Percentiles rank a stretch among this genome's conserved stretches.
Conservation (phyloP, 2,888 invertebrate genomes). For the Lasius fuliginosus region DNA sequence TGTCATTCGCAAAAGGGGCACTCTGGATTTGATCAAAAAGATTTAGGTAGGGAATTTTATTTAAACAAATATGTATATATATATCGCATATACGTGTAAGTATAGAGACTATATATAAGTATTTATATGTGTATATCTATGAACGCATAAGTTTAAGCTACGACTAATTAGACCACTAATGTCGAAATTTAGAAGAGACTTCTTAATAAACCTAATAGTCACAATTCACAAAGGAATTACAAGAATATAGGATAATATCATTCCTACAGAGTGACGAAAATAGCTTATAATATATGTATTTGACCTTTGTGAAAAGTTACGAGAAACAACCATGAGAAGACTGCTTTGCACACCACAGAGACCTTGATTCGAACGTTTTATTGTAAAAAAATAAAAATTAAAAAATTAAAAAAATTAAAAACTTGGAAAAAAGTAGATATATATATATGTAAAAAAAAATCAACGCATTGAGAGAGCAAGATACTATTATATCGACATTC, state of each 20-base stretch:
- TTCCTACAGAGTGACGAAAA: conserved; percentile 73
- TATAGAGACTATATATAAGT: conserved; percentile 60
- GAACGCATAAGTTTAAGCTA: conserved; percentile 68
- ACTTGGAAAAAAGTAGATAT: conserved; percentile 71
- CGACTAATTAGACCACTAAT: conserved; percentile 70
- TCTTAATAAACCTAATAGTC: conserved; percentile 63
- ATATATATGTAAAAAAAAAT: conserved; percentile 60
- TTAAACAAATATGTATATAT: conserved; percentile 64
- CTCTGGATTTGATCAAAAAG: conserved; percentile 72
- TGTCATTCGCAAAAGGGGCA: conserved; percentile 77
- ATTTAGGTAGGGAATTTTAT: conserved; percentile 72
- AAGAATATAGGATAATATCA: conserved; percentile 62
- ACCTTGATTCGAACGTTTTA: conserved; percentile 72
- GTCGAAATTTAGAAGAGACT: conserved; percentile 71
- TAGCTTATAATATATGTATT: conserved; percentile 65
- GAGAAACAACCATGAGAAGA: conserved; percentile 72
- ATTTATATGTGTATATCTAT: conserved; percentile 66
- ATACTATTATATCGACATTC: conserved; percentile 74
- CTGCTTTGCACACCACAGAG: conserved; percentile 76
- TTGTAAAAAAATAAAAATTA: conserved; percentile 69
- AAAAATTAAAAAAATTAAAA: conserved; percentile 49
- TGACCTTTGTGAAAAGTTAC: conserved; percentile 65
- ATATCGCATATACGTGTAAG: conserved; percentile 69
- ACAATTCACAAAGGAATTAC: conserved; percentile 63
- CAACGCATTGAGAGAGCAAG: conserved; percentile 75